Evolutionary conservation across 2,113 vertebrate species (phyloP), one percentile per base, ranked within the genome.

Genomic region (Hemicordylus capensis): DNA sequence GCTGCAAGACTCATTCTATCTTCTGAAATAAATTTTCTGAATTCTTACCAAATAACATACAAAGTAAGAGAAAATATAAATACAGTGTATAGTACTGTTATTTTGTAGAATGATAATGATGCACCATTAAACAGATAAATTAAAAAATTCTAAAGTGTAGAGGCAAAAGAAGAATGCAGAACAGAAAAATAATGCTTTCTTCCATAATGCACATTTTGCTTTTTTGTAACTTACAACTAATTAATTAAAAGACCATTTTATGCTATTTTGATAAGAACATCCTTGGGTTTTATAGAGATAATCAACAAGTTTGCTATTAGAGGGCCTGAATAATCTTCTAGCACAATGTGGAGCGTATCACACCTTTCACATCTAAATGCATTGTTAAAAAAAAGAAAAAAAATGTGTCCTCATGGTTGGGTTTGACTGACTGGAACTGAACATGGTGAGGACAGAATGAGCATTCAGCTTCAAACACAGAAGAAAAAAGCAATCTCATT

Each of bases 381-480:
- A 87, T 79, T 83, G 74, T 90, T 59, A 88, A 89, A 87, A 90
- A 79, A 51, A 56, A 37, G 37, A 56, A 67, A 46, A 37, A 46
- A 31, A 31, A 84, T 76, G 61, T 77, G 87, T 76, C 59, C 70
- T 86, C 83, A 83, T 77, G 84, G 28, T 73, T 67, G 39, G 34
- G 4, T 85, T 92, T 88, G 88, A 81, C 85, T 91, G 91, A 91
- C 61, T 93, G 82, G 85, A 93, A 92, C 90, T 88, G 84, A 95
- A 92, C 77, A 89, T 78, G 15, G 56, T 85, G 26, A 76, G 81
- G 94, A 93, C 86, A 93, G 94, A 93, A 90, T 44, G 4, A 42
- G 84, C 87, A 83, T 91, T 90, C 84, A 80, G 85, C 85, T 92
- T 89, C 81, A 92, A 93, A 93, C 51, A 51, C 58, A 87, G 80